Evolutionary conservation across 2,797 vertebrate species (phyloP).

Genomic region (Anguilla megastoma): DNA sequence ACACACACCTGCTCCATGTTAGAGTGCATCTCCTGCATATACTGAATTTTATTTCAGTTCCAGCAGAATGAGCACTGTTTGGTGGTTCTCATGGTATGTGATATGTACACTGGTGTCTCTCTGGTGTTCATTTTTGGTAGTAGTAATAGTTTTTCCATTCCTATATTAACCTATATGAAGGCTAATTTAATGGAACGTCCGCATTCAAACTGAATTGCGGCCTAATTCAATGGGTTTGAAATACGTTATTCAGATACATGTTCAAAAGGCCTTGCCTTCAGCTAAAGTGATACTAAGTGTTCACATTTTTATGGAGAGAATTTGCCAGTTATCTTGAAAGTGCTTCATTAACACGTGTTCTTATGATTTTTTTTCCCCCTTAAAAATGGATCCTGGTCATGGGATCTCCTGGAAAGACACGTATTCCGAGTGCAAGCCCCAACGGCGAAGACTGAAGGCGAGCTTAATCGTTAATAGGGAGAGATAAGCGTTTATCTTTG

Average conservation of each 20-base stretch:
- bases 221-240: slow-evolving; percentile 44
- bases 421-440: too few relatives aligned
- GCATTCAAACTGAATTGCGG: slow-evolving; percentile 35
- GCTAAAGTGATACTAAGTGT: neutral
- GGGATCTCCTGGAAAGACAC: neutral
- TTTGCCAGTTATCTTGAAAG: too few relatives aligned
- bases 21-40: neutral
- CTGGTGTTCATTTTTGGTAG: neutral
- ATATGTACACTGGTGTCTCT: too few relatives aligned
- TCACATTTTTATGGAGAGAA: too few relatives aligned
- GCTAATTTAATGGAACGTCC: slow-evolving; percentile 27
- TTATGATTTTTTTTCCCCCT: too few relatives aligned
- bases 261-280: neutral
- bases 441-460: neutral
- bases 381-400: too few relatives aligned
- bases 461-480: neutral
- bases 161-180: neutral
- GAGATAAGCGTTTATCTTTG: neutral
- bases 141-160: neutral
- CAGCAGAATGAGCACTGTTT: too few relatives aligned
- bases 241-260: slow-evolving; percentile 36
- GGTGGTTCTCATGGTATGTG: too few relatives aligned
- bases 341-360: too few relatives aligned
- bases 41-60: neutral
- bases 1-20: neutral